Percentiles rank a stretch among this genome's conserved stretches.
Conservation (phyloP, 2,113 vertebrate species). For the Otocyon megalotis region DNA sequence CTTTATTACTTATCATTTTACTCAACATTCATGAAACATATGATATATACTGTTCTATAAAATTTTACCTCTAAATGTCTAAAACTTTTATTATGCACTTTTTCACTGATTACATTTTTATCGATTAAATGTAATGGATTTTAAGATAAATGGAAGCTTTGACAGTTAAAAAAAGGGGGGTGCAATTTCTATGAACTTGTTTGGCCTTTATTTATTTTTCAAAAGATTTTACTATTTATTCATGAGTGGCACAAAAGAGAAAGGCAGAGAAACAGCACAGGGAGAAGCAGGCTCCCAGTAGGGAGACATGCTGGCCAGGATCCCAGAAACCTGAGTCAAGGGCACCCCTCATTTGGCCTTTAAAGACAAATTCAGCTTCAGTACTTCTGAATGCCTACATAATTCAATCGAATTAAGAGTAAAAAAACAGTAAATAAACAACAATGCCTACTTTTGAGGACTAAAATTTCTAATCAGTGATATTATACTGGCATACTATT, state of each 20-base stretch:
- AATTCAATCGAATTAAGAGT: neutral
- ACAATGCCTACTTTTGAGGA: neutral
- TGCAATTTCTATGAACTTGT: neutral
- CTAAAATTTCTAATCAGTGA: neutral
- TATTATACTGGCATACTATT: neutral
- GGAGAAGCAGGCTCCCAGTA: no score
- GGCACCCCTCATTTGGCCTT: neutral
- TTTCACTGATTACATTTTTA: neutral
- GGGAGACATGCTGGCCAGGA: no score
- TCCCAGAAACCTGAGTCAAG: no score
- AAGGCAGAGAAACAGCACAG: no score
- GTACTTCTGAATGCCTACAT: neutral
- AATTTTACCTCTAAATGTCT: neutral
- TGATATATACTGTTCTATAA: neutral
- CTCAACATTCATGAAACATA: neutral
- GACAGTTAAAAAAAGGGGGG: neutral
- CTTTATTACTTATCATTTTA: neutral
- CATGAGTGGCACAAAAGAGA: no score
- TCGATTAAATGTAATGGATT: neutral
- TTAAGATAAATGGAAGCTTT: neutral
- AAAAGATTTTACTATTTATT: no score
- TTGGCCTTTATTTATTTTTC: neutral
- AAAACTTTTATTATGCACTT: neutral
- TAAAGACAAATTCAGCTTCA: neutral
- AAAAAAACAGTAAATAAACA: neutral